phyloP scores from a whole-genome alignment of 1,140 invertebrate genomes.

The Frieseomelitta varia region DNA sequence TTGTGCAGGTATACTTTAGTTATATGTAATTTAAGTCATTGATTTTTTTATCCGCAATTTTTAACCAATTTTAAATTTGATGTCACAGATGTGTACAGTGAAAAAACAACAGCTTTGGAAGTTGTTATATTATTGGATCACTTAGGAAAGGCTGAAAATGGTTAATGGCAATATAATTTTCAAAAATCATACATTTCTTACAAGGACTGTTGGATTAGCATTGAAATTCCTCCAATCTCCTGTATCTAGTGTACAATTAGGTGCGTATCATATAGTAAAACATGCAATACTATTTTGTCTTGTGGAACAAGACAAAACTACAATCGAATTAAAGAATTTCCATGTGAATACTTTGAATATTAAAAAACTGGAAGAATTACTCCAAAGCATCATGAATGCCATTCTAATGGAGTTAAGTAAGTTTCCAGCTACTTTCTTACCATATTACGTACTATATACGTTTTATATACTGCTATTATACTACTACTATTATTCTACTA shows the following conservation, averaged over 20 bases:
- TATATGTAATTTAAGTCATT: neutral
- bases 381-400: slow-evolving; percentile 82
- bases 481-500: no score
- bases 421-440: slow-evolving; percentile 36
- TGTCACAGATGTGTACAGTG: slow-evolving; percentile 66
- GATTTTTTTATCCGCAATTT: slow-evolving; percentile 22
- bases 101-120: slow-evolving; percentile 61
- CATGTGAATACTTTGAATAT: slow-evolving; percentile 75
- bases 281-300: slow-evolving; percentile 76
- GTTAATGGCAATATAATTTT: slow-evolving; percentile 71
- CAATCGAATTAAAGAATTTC: slow-evolving; percentile 78
- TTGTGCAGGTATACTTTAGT: slow-evolving; percentile 67
- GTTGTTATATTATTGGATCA: slow-evolving; percentile 68
- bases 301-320: slow-evolving; percentile 76
- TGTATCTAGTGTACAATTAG: slow-evolving; percentile 79
- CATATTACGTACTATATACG: no score
- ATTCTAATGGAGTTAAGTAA: slow-evolving; percentile 84
- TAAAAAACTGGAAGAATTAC: slow-evolving; percentile 81
- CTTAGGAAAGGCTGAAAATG: slow-evolving; percentile 70
- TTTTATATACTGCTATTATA: no score
- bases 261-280: slow-evolving; percentile 79
- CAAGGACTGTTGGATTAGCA: slow-evolving; percentile 62
- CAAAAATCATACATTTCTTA: slow-evolving; percentile 31
- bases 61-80: slow-evolving; percentile 10
- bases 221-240: slow-evolving; percentile 77